Evolutionary conservation across 2,113 vertebrate genomes (phyloP), one percentile per base, ranked within the genome.

Genomic region (Alligator sinensis): DNA sequence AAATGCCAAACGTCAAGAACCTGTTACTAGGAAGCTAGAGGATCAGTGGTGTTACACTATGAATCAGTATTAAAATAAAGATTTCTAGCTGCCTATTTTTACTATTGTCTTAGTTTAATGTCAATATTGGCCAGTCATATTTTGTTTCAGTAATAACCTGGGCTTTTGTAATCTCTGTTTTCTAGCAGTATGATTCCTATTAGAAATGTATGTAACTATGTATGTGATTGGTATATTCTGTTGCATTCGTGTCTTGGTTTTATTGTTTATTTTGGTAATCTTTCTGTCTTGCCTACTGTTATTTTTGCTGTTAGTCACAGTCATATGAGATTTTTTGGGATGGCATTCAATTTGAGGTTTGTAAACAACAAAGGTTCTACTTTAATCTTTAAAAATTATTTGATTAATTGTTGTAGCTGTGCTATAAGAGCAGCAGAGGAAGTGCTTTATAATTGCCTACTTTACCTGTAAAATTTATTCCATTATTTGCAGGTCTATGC

Each of bases 401-500:
- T 77, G 61, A 82, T 91, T 78, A 95, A 95, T 91, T 86, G 88
- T 62, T 94, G 54, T 57, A 94, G 79, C 25, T 72, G 38, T 82
- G 28, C 77, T 77, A 63, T 54, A 83, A 79, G 18, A 91, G 75
- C 82, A 80, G 77, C 83, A 80, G 62, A 70, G 89, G 88, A 89
- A 60, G 24, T 82, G 66, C 47, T 89, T 92, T 92, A 90, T 94
- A 92, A 96, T 89, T 93, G 88, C 1, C 1, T 75, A 38, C 82
- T 94, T 96, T 92, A 81, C 91, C 91, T 95, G 92, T 84, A 82
- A 64, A 91, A 28, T 92, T 95, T 92, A 90, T 97, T 97, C 96
- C 93, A 97, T 97, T 97, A 97, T 95, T 94, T 96, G 85, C 11
- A 24, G 81, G 75, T 94, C 97, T 92, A 96, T 97, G 92, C 96